phyloP scores from a whole-genome alignment of 2,113 vertebrate species.

The Malurus elegans region DNA sequence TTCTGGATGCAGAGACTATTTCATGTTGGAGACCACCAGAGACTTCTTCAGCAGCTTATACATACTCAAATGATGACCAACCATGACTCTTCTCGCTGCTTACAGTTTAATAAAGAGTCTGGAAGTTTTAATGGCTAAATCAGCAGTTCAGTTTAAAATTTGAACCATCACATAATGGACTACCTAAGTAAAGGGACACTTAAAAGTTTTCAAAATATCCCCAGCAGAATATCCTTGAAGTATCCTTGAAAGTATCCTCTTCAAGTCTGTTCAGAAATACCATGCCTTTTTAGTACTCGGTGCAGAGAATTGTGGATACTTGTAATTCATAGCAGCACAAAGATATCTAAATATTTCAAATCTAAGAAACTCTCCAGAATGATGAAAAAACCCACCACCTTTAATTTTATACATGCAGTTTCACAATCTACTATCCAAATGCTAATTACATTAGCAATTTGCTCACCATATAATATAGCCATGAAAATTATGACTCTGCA shows the following conservation, averaged over 20 bases:
- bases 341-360: neutral
- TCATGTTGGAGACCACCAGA: rapidly evolving
- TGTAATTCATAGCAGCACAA: neutral
- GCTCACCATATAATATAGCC: neutral
- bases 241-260: neutral
- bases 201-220: neutral
- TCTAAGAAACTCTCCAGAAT: neutral
- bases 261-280: neutral
- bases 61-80: neutral
- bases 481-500: neutral
- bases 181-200: neutral
- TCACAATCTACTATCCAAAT: neutral
- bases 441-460: neutral
- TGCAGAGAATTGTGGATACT: neutral
- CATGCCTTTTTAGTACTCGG: neutral
- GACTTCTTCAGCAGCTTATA: neutral
- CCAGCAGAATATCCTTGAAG: neutral
- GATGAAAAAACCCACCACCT: neutral
- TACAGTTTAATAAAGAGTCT: neutral
- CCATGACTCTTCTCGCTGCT: neutral
- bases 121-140: neutral
- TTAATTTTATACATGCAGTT: neutral
- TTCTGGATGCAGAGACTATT: neutral
- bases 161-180: neutral
- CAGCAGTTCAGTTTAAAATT: neutral